phyloP scores from a whole-genome alignment of 1,140 invertebrate genomes.

The Brachionus sp. region DNA sequence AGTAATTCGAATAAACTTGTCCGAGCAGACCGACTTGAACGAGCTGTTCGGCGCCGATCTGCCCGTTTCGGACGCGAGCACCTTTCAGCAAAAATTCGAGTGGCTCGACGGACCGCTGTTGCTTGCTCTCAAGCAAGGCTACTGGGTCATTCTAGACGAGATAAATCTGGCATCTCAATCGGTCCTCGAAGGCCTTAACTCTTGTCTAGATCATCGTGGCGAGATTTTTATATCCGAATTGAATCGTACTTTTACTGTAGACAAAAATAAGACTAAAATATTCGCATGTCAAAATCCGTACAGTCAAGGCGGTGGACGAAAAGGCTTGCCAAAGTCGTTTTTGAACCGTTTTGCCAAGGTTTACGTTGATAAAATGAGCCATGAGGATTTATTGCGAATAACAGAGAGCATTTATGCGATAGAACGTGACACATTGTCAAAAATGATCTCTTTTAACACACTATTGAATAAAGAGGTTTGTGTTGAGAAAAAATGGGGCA shows the following conservation, averaged over 20 bases:
- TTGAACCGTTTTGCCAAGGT: constrained; percentile 85
- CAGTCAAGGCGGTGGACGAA: constrained; percentile 87
- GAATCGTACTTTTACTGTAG: constrained; percentile 75
- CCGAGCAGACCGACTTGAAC: constrained; percentile 95
- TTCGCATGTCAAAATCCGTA: constrained; percentile 98
- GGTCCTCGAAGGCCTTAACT: constrained; percentile 94
- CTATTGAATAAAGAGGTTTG: constrained; percentile 52
- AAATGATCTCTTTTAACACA: constrained; percentile 78
- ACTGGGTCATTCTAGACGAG: constrained; percentile 98
- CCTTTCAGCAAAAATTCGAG: constrained; percentile 65
- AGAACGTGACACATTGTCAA: constrained; percentile 61
- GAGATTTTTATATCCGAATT: constrained; percentile 94
- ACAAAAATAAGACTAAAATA: constrained; percentile 68
- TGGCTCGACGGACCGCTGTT: constrained; percentile 95
- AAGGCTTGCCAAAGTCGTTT: constrained; percentile 92
- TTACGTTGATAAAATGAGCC: constrained; percentile 74
- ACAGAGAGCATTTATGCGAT: constrained; percentile 59
- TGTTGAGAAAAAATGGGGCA: constrained; percentile 64
- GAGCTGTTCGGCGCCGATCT: constrained; percentile 97
- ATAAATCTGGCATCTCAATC: constrained; percentile 94
- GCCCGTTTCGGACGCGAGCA: constrained; percentile 67
- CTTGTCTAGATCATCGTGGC: constrained; percentile 93
- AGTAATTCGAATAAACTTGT: constrained; percentile 89
- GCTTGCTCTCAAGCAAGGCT: constrained; percentile 79
- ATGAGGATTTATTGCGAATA: constrained; percentile 71